Evolutionary conservation across 2,113 vertebrate genomes (phyloP).

Genomic region (Tachysurus vachellii): DNA sequence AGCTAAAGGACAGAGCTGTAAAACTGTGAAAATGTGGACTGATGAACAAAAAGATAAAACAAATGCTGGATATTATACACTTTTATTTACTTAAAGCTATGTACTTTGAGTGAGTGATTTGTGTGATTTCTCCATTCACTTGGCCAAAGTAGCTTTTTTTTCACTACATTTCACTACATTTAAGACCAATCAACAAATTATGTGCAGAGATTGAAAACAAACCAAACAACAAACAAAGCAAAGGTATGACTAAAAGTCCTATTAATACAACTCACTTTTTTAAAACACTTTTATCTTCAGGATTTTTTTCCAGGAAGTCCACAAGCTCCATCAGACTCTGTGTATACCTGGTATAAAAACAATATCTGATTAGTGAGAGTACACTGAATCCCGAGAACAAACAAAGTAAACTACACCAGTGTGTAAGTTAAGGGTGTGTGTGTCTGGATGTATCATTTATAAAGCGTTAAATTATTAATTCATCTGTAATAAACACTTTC

Average conservation of each 20-base stretch:
- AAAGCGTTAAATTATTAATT: not conserved
- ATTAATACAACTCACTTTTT: constrained; percentile 77
- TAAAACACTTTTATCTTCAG: constrained; percentile 84
- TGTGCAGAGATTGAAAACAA: not conserved
- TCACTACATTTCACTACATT: not conserved
- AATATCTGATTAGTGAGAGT: constrained; percentile 6
- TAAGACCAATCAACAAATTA: not conserved
- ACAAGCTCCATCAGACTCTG: constrained; percentile 91
- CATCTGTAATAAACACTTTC: not conserved
- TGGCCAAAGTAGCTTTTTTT: not conserved
- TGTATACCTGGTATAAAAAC: constrained; percentile 72
- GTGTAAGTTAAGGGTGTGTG: not conserved
- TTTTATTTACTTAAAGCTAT: not conserved
- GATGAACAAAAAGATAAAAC: not conserved
- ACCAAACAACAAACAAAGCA: not conserved
- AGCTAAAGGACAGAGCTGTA: not conserved
- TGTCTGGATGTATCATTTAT: not conserved
- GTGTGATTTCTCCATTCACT: not conserved
- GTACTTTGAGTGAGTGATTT: not conserved
- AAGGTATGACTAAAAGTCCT: not conserved
- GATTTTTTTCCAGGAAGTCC: constrained; percentile 87
- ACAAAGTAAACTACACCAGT: not conserved
- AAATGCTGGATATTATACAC: not conserved
- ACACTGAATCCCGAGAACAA: not conserved
- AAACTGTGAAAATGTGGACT: not conserved